Evolutionary conservation across 2,888 invertebrate genomes (phyloP).

Genomic region (Sphinx pinastri): DNA sequence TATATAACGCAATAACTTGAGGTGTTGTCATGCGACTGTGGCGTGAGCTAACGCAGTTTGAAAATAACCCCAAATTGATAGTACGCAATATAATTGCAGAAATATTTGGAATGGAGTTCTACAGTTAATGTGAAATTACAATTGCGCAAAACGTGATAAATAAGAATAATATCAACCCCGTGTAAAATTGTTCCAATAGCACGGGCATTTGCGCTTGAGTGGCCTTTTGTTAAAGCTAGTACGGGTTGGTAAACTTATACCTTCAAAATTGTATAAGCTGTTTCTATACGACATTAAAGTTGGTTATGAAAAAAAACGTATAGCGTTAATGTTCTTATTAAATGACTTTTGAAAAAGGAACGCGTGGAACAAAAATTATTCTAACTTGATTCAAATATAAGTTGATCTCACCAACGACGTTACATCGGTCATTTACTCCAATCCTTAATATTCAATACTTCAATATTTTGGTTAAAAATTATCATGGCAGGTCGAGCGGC

Average conservation of each 20-base stretch:
- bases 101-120: conserved; percentile 10
- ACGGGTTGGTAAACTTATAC: too few relatives aligned
- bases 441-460: conserved; percentile 10
- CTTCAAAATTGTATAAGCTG: too few relatives aligned
- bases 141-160: not conserved
- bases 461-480: conserved; percentile 24
- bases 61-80: conserved; percentile 9
- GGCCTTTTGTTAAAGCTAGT: too few relatives aligned
- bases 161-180: not conserved
- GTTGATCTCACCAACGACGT: too few relatives aligned
- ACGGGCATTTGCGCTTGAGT: not conserved
- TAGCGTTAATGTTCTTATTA: not conserved
- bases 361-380: not conserved
- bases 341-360: not conserved
- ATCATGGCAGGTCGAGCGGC: conserved; percentile 21
- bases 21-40: conserved; percentile 22
- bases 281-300: too few relatives aligned
- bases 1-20: conserved; percentile 8
- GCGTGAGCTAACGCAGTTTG: conserved; percentile 19
- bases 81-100: conserved; percentile 1
- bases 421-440: too few relatives aligned
- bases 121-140: conserved; percentile 3
- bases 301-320: too few relatives aligned
- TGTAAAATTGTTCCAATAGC: not conserved
- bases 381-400: too few relatives aligned